Percentiles rank a stretch among this genome's conserved stretches.
phyloP scores from a whole-genome alignment of 1,140 invertebrate species.

The Saxidomus purpurata region DNA sequence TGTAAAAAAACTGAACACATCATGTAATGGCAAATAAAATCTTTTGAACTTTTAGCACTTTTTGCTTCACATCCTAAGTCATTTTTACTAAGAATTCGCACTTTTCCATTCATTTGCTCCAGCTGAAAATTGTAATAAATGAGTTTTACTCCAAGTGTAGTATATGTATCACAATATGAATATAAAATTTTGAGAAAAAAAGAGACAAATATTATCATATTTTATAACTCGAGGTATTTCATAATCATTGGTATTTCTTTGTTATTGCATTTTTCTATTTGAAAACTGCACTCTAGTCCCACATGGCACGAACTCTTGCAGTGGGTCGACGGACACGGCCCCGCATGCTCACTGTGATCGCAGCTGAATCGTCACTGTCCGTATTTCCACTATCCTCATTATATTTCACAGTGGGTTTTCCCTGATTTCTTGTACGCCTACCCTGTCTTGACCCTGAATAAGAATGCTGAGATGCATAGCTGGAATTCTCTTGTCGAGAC shows the following conservation, averaged over 20 bases:
- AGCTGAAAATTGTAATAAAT: too few relatives aligned
- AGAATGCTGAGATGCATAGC: conserved; percentile 13
- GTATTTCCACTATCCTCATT: conserved; percentile 84
- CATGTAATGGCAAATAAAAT: too few relatives aligned
- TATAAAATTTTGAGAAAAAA: background rate
- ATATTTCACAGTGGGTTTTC: conserved; percentile 84
- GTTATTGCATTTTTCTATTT: background rate
- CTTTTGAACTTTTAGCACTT: too few relatives aligned
- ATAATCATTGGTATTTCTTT: conserved; percentile 14
- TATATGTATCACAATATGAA: background rate
- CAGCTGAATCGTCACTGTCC: conserved; percentile 79
- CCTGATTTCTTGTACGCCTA: conserved; percentile 82
- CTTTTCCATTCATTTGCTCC: too few relatives aligned
- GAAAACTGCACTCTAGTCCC: background rate
- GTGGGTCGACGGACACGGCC: conserved; percentile 94
- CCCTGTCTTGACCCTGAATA: conserved; percentile 33
- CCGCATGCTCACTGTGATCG: conserved; percentile 92
- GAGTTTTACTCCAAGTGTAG: background rate
- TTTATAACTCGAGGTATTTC: conserved; percentile 13
- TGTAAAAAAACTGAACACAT: background rate
- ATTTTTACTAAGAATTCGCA: too few relatives aligned
- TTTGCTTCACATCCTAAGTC: too few relatives aligned
- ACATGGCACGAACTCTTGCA: conserved; percentile 90
- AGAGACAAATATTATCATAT: background rate
- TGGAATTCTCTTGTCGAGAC: conserved; percentile 25